Base-by-base conservation (phyloP, 2,888 invertebrate species). In the Muschampia plurimacula region DNA sequence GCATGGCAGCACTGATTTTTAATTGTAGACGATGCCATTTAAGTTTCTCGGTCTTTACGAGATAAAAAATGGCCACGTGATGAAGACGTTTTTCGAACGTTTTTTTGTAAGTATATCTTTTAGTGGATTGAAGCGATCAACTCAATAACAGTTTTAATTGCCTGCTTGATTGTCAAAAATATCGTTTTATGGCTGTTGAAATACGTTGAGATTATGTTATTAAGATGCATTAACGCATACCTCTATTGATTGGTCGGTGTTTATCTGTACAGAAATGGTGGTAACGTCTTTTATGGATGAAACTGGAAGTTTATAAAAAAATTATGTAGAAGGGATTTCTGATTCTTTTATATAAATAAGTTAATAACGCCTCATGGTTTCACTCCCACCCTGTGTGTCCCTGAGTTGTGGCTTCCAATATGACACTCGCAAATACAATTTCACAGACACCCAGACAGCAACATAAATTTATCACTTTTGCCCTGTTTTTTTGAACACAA, bases 91-190 rank as follows among this genome's bases (percentile, higher is more conserved):
- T 82, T 85, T 86, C 86, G 36, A 36, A 15, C 49, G n/a, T 72
- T 72, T 72, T 72, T 66, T 72, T 7, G 9, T 22, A 28, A 7
- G 2, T 0, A 65, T 83, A 87, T 60, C 1, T 89, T 89, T 88
- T 84, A 7, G 74, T 81, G 64, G 73, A 74, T 75, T 75, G 75
- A 76, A 77, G 74, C 88, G 84, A 90, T 90, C 87, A 87, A 87
- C 84, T 82, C 82, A 86, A 87, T 84, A 84, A 85, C 77, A 78
- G 77, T 79, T 87, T 90, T 90, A 91, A 89, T 90, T 87, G 88
- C 82, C 78, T 72, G 79, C 84, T 87, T 88, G 87, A 89, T 89
- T 87, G 88, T 87, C 84, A 84, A 79, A 81, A 77, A 77, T 77
- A 69, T 68, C 73, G 74, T 78, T 77, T 78, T 76, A 77, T 77